Conservation (phyloP, 1,140 invertebrate species). For the Dendroctonus ponderosae region DNA sequence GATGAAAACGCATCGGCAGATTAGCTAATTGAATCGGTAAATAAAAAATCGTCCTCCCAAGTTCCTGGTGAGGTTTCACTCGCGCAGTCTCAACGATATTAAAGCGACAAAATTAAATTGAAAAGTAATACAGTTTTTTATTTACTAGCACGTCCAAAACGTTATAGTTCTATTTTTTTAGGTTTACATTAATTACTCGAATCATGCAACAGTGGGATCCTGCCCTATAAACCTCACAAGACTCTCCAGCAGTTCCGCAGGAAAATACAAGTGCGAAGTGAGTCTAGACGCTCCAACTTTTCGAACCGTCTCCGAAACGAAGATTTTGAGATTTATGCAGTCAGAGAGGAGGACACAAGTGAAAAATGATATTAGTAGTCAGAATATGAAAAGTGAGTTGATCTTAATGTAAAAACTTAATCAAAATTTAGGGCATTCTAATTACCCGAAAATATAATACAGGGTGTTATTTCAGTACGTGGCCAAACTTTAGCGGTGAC, state of each 20-base stretch:
- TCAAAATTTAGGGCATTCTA: no score
- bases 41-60: no score
- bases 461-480: no score
- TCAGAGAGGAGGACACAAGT: conserved; percentile 11
- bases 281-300: conserved; percentile 58
- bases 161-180: not conserved
- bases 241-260: conserved; percentile 44
- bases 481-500: no score
- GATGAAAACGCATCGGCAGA: no score
- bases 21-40: no score
- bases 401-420: not conserved
- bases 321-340: conserved; percentile 13
- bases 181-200: conserved; percentile 22
- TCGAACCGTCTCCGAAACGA: conserved; percentile 46
- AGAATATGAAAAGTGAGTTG: not conserved
- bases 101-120: no score
- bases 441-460: no score
- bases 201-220: conserved; percentile 33
- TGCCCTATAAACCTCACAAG: conserved; percentile 40
- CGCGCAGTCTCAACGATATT: no score
- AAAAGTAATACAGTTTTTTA: no score
- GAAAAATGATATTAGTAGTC: conserved; percentile 10
- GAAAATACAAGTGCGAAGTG: conserved; percentile 62
- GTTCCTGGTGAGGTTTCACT: no score
- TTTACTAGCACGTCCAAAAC: no score